Evolutionary conservation across 2,113 vertebrate species (phyloP).

Genomic region (Eudyptes chrysolophus): DNA sequence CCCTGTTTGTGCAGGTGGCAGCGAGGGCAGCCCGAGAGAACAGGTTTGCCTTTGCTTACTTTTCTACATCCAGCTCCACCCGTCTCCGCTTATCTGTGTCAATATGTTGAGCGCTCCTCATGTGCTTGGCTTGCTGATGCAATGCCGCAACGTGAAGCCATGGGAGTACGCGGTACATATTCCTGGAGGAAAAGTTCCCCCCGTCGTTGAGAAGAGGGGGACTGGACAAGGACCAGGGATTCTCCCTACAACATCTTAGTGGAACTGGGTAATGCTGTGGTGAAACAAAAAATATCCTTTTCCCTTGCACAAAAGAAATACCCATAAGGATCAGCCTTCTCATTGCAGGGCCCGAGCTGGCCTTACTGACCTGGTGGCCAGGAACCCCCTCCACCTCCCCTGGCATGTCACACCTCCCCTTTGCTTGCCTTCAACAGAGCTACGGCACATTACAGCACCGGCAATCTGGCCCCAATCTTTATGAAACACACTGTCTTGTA

Average conservation of each 20-base stretch:
- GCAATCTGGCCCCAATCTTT: not conserved
- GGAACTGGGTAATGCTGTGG: not conserved
- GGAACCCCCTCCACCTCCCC: not conserved
- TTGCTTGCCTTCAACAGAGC: not conserved
- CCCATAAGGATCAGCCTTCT: not conserved
- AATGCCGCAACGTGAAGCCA: not conserved
- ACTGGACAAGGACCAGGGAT: not conserved
- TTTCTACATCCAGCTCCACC: not conserved
- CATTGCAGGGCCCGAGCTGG: not conserved
- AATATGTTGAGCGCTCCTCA: not conserved
- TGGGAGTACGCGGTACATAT: not conserved
- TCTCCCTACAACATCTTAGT: not conserved
- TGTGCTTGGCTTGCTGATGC: not conserved
- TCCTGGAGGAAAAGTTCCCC: not conserved
- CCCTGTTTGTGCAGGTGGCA: not conserved
- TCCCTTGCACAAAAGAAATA: not conserved
- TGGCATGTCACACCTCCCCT: not conserved
- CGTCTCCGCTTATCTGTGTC: not conserved
- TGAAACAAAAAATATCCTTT: not conserved
- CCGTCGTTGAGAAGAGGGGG: not conserved
- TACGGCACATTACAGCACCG: fast-evolving
- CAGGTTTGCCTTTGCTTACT: conserved; percentile 5
- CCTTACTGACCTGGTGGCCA: not conserved
- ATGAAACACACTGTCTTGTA: not conserved
- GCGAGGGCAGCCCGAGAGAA: not conserved